Evolutionary conservation across 2,113 vertebrate species (phyloP), one percentile per base, ranked within the genome.

Genomic region (Leptodactylus fuscus): DNA sequence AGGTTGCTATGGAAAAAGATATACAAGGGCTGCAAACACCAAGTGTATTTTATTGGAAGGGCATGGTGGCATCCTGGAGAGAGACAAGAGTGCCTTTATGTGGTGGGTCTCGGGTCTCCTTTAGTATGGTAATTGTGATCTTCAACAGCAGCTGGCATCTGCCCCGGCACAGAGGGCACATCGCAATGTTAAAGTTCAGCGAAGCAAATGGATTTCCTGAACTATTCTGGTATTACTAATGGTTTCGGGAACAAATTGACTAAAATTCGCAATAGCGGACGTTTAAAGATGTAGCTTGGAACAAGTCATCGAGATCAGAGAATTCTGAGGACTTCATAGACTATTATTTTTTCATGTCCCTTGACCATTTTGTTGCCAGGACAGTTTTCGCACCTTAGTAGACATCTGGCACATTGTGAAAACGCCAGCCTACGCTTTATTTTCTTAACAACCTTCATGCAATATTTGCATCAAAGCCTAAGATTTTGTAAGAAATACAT

Each of bases 1-100:
- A 75, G 51, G 82, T 83, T 75, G 53, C 71, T 27, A 83, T 83
- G 82, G 82, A 20, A 62, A 58, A 65, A 32, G 51, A 55, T 75
- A 41, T 27, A 83, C 32, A 51, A 38, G 53, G 44, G 29, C 24
- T 20, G 15, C 53, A 62, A 83, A 83, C 70, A 62, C 74, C 74
- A 73, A 74, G 51, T 27, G 38, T 24, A 13, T 38, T 24, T 38
- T 41, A 46, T 74, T n/a, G 36, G 48, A 55, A 46, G 49, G 22
- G 46, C 11, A n/a, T 32, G 24, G 49, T 83, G 38, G 71, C 51
- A 83, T 75, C 71, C n/a, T n/a, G 24, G n/a, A 32, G 32, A 10
- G 16, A n/a, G 53, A 83, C 82, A 74, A 83, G 70, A 13, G n/a
- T 22, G 24, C 46, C 70, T 75, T 83, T 83, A 75, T 83, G 27